Evolutionary conservation across 2,113 vertebrate species (phyloP), one percentile per base, ranked within the genome.

Genomic region (Thymallus thymallus): DNA sequence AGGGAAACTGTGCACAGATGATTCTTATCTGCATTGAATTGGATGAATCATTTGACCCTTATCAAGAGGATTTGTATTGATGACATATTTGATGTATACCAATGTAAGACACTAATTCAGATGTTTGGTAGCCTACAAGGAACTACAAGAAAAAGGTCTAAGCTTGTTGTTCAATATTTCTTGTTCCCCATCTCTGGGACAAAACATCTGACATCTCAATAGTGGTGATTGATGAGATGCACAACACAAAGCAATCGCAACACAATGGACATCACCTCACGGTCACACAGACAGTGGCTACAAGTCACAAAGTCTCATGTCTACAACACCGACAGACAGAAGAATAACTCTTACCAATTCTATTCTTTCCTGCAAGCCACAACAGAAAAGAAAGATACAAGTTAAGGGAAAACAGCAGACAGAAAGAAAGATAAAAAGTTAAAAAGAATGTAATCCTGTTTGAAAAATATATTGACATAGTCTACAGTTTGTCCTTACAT

Each of bases 301-400:
- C 29, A 18, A 9, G 29, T 16, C 10, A 60, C 66, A 48, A 4
- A 22, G 22, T 7, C 16, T 23, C n/a, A 68, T 35, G 35, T n/a
- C 35, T 22, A 29, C 29, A 12, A 45, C 32, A 35, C 35, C 2
- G 9, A 35, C 65, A 45, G 5, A n/a, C 13, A 72, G 61, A 83
- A 46, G 60, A 82, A 70, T 71, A 72, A 90, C 85, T 91, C 94
- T 95, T 95, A 95, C 94, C 94, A 79, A 95, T 93, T 93, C 88
- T 93, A 92, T 94, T 94, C 89, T 91, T 85, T 87, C 93, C 94
- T 95, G 92, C 80, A 81, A 91, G 93, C 85, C 87, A 74, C 83
- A 88, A 91, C 1, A 88, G 85, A 83, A 85, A 85, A 18, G 41
- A 78, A 3, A 88, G 75, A 26, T 26, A 26, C 1, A 3, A 41